A percentile compares a stretch with the other conserved stretches of the same genome.
Evolutionary conservation across 2,888 invertebrate genomes (phyloP).

Genomic region (Lithosia quadra): DNA sequence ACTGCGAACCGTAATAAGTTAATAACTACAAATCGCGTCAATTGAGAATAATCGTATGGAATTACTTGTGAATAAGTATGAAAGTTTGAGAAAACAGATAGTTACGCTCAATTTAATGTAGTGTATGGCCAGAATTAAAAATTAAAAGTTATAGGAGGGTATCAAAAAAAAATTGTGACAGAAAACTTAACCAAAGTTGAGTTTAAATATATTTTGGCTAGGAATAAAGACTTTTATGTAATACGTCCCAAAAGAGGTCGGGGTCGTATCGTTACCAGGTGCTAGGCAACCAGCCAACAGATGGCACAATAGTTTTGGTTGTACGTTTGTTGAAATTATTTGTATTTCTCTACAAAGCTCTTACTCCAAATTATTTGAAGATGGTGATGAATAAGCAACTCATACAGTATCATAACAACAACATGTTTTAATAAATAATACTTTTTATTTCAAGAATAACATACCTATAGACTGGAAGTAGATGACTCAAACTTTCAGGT

Average conservation of each 20-base stretch:
- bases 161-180: neutral
- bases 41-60: slow-evolving; percentile 23
- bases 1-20: slow-evolving; percentile 29
- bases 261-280: slow-evolving; percentile 62
- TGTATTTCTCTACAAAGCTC: slow-evolving; percentile 38
- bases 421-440: too few relatives aligned
- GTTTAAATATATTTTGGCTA: slow-evolving; percentile 46
- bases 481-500: too few relatives aligned
- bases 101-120: too few relatives aligned
- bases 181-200: slow-evolving; percentile 1
- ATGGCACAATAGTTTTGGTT: slow-evolving; percentile 70
- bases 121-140: too few relatives aligned
- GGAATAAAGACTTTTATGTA: slow-evolving; percentile 52
- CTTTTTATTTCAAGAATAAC: too few relatives aligned
- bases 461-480: too few relatives aligned
- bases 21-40: slow-evolving; percentile 33
- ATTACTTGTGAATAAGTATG: too few relatives aligned
- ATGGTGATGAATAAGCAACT: neutral
- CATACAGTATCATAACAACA: too few relatives aligned
- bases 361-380: neutral
- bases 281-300: slow-evolving; percentile 80
- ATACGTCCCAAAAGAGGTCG: slow-evolving; percentile 58
- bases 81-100: too few relatives aligned
- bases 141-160: slow-evolving; percentile 17
- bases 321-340: slow-evolving; percentile 39